Evolutionary conservation across 2,888 invertebrate species (phyloP), one percentile per base, ranked within the genome.

Genomic region (Tenthredo amoena): DNA sequence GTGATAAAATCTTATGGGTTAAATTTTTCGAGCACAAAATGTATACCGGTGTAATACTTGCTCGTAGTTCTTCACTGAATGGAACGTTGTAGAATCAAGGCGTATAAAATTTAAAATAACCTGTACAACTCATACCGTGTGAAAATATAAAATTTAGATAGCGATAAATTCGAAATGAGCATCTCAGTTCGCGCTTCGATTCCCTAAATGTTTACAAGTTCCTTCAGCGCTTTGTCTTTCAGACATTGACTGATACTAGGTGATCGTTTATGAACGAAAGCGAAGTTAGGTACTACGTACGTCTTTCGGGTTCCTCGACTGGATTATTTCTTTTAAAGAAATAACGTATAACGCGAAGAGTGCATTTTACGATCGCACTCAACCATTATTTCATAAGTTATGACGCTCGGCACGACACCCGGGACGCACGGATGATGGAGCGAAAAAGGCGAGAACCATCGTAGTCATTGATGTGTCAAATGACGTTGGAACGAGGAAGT

Each of bases 401-500:
- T 50, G 37, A 58, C 15, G 50, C 37, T 58, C 58, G 21, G 34
- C 12, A 37, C 79, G n/a, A 50, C 37, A 37, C 79, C 26, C 34
- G 62, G 40, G 58, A 81, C 79, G 62, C 79, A 62, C 1, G 58
- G 58, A 62, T 81, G 79, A 81, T 81, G 62, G 81, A 62, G 37
- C 37, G 58, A 62, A 58, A 40, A 62, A 62, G 81, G 81, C 81
- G 62, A 37, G 79, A 55, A 37, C 62, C 40, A 40, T 62, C 81
- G 62, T 58, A 62, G 81, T 81, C 62, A 81, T 81, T 81, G 58
- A 81, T 37, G 58, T 81, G 81, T 81, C 81, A 81, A 81, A 81
- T 81, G 62, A 81, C 62, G 58, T 58, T 81, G 81, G 81, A 40
- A 81, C 77, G 77, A 62, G 31, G 58, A 81, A 81, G 77, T 77